A percentile compares a stretch with the other conserved stretches of the same genome.
phyloP scores from a whole-genome alignment of 92 coral and sea anemone species.

The Blastomussa wellsi region DNA sequence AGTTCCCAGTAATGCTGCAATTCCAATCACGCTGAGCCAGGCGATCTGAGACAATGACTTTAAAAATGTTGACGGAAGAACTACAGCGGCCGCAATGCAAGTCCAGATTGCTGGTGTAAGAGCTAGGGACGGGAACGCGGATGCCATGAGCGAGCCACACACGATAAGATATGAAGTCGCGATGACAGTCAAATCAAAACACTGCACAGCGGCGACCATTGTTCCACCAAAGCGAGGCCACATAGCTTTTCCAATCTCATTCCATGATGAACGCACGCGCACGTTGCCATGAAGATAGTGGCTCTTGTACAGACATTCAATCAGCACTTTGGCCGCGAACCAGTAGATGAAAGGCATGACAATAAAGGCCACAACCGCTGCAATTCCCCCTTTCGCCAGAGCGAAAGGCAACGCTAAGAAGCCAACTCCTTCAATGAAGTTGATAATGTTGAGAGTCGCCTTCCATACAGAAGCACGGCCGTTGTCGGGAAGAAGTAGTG shows the following conservation, averaged over 20 bases:
- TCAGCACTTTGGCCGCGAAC: conserved; percentile 57
- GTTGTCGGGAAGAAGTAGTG: not conserved
- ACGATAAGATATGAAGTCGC: conserved; percentile 56
- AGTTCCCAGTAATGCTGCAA: conserved; percentile 41
- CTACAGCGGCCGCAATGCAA: conserved; percentile 41
- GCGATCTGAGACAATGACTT: conserved; percentile 55
- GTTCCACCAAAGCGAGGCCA: conserved; percentile 61
- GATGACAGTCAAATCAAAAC: conserved; percentile 33
- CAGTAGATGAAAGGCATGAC: conserved; percentile 44
- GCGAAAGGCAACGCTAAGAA: conserved; percentile 68
- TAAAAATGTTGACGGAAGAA: conserved; percentile 59
- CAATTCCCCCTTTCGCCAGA: conserved; percentile 56
- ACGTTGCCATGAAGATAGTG: conserved; percentile 11
- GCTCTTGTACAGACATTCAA: conserved; percentile 51
- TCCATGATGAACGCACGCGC: conserved; percentile 56
- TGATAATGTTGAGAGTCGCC: conserved; percentile 52
- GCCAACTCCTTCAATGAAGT: conserved; percentile 60
- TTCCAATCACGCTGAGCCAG: conserved; percentile 64
- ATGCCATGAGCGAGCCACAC: conserved; percentile 58
- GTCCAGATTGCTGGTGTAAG: conserved; percentile 44
- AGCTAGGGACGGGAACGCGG: conserved; percentile 39
- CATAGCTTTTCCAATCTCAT: conserved; percentile 55
- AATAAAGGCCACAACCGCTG: conserved; percentile 40
- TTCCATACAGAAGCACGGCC: conserved; percentile 48
- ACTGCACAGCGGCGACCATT: conserved; percentile 28